Conservation (phyloP, 2,797 vertebrate genomes). For the Hirundo rustica region DNA sequence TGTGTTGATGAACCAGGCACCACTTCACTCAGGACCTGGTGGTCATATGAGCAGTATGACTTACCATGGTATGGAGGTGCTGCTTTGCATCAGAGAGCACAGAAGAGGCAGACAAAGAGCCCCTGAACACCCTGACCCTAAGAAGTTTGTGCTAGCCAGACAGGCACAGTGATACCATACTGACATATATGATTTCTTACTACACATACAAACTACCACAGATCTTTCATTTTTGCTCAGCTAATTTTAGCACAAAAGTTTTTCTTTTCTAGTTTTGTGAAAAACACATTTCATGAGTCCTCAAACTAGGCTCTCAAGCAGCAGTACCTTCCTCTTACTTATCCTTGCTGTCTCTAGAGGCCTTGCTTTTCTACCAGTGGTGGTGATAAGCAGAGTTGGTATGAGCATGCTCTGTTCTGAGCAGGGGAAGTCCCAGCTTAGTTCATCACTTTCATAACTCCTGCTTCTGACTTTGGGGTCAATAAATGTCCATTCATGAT, state of each 20-base stretch:
- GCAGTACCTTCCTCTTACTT: not conserved
- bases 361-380: not conserved
- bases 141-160: not conserved
- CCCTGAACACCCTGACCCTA: not conserved
- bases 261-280: not conserved
- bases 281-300: not conserved
- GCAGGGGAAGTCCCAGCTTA: not conserved
- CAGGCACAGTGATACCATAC: not conserved
- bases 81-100: not conserved
- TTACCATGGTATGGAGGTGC: not conserved
- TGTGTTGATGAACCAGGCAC: not conserved
- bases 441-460: not conserved
- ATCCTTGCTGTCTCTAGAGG: not conserved
- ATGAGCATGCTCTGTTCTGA: not conserved
- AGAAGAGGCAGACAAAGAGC: not conserved
- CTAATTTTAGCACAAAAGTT: not conserved
- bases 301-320: not conserved
- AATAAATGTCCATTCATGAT: not conserved
- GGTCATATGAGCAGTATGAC: fast-evolving
- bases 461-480: not conserved
- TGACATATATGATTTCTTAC: fast-evolving
- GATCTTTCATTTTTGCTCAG: not conserved
- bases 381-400: not conserved
- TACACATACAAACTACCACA: not conserved
- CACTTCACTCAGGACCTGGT: not conserved